phyloP scores from a whole-genome alignment of 2,113 vertebrate species.

The Halcyon malimbica region DNA sequence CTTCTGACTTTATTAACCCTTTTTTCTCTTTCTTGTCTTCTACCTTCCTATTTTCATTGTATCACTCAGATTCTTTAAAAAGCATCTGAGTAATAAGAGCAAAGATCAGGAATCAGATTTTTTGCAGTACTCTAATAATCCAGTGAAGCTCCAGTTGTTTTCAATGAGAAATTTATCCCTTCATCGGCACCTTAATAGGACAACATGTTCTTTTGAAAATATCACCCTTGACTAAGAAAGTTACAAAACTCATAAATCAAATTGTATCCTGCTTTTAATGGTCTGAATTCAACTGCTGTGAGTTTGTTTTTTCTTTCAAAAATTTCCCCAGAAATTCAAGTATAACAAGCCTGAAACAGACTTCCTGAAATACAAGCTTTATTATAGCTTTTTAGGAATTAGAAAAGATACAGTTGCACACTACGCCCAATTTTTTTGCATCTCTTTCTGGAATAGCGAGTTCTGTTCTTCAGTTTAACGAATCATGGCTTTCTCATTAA shows the following conservation, averaged over 20 bases:
- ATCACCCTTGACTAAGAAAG: neutral
- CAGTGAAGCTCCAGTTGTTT: neutral
- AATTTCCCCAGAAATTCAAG: neutral
- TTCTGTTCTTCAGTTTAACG: neutral
- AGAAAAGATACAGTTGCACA: neutral
- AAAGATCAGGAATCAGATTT: neutral
- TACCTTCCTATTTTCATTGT: neutral
- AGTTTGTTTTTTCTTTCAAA: neutral
- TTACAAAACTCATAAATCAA: neutral
- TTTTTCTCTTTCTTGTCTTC: slow-evolving; percentile 49
- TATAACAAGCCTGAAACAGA: neutral
- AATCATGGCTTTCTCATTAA: neutral
- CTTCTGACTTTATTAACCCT: slow-evolving; percentile 50
- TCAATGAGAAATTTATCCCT: neutral
- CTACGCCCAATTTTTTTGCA: neutral
- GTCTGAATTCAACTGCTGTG: neutral
- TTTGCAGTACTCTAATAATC: neutral
- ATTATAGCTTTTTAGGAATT: neutral
- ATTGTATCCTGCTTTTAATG: neutral
- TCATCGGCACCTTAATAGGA: neutral
- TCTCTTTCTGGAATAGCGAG: neutral
- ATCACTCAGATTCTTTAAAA: neutral
- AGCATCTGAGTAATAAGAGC: neutral
- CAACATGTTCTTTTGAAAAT: neutral
- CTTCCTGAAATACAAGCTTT: neutral